Evolutionary conservation across 2,797 vertebrate genomes (phyloP), one percentile per base, ranked within the genome.

Genomic region (Alca torda): DNA sequence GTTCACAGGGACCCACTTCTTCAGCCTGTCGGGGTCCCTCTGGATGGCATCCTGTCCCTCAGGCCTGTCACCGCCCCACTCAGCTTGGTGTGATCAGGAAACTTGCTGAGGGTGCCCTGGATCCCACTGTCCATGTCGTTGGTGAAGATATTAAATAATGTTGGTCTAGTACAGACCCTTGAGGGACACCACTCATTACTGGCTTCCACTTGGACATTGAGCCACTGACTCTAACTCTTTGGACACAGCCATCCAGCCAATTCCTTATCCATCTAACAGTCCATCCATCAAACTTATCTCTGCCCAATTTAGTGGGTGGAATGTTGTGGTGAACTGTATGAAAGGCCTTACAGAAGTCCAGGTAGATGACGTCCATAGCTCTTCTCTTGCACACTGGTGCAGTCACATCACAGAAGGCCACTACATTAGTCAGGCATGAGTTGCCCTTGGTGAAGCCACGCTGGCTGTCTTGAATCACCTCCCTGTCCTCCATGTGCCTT

Each of bases 31-130:
- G 20, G 9, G 56, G 33, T 57, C 56, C 53, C 56, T 57, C 13
- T 9, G 33, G 33, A 23, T 57, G 56, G 5, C 31, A 16, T 33
- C 37, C 13, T 13, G 0, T 63, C 59, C 48, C 23, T 77, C 37
- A 1, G 3, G 16, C 0, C 1, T 17, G 11, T 45, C 11, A 6
- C 78, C 0, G 3, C 43, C 11, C 41, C 21, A 8, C 35, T 16
- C 14, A 13, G 16, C 64, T 20, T 13, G 43, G 28, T 59, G 54
- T 21, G 9, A 11, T 28, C 43, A 13, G 35, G 9, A 33, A 13
- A n/a, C 13, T 6, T 28, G 45, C 53, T 19, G 21, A 51, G 15
- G 11, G 19, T 24, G 26, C 16, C 4, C 41, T 26, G 4, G 1
- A 16, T 57, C 41, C n/a, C 28, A 9, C 20, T 28, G 53, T 35